These are phyloP conservation scores for Ctenoplectra terminalis DNA, from an alignment of 1,140 invertebrate genomes.

Conservation along the genomic window DNA sequence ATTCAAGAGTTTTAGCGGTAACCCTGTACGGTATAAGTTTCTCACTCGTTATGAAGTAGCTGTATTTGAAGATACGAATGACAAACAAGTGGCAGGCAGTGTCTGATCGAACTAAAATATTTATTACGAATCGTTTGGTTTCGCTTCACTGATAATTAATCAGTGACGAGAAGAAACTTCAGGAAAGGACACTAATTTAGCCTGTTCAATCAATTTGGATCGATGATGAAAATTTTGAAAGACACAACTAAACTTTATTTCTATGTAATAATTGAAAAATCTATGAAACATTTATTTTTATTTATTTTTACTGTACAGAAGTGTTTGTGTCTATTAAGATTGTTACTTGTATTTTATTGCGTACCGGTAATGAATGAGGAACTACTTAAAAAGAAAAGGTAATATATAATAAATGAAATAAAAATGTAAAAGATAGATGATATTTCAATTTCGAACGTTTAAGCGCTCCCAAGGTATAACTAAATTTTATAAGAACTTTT, in stretches of 20 bases:
- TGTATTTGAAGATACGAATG: constrained; percentile 19
- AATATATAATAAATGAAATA: constrained; percentile 40
- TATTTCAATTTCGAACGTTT: constrained; percentile 68
- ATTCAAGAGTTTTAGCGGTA: constrained; percentile 71
- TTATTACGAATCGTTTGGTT: neutral
- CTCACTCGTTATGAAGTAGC: constrained; percentile 54
- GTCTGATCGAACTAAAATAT: constrained; percentile 10
- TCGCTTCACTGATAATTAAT: neutral
- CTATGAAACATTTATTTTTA: constrained; percentile 8
- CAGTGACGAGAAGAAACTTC: neutral
- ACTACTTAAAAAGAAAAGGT: constrained; percentile 41
- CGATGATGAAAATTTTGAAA: neutral
- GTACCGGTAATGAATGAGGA: constrained; percentile 32
- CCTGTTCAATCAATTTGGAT: neutral
- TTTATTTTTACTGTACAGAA: constrained; percentile 25
- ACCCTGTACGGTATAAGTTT: constrained; percentile 76
- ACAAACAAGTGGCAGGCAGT: neutral
- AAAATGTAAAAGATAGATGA: constrained; percentile 39
- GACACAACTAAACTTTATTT: constrained; percentile 30
- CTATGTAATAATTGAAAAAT: constrained; percentile 13
- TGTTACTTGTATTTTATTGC: constrained; percentile 53
- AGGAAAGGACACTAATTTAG: neutral
- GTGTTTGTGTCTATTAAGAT: constrained; percentile 34
- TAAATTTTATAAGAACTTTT: constrained; percentile 79
- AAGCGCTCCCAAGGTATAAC: constrained; percentile 61